These are phyloP conservation scores for Nilaparvata lugens DNA, from an alignment of 1,140 invertebrate genomes.

Conservation along the genomic window DNA sequence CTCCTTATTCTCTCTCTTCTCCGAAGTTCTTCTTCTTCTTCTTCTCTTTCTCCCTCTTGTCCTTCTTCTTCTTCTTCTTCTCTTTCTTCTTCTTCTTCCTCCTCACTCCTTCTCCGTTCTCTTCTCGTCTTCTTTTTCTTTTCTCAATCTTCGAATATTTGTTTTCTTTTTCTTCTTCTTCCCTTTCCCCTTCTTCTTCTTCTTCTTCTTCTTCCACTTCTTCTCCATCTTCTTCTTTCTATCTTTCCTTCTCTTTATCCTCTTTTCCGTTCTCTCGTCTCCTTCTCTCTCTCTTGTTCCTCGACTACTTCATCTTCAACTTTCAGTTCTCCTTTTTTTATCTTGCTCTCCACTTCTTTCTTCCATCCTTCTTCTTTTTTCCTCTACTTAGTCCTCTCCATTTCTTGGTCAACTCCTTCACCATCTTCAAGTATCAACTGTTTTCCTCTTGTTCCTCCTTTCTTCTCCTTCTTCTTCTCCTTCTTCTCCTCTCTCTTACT, in stretches of 20 bases:
- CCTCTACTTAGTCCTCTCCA: too few relatives aligned
- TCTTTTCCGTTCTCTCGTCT: not conserved
- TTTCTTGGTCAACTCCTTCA: too few relatives aligned
- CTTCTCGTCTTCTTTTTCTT: too few relatives aligned
- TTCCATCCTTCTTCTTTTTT: not conserved
- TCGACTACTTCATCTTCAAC: too few relatives aligned
- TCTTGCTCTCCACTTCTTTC: not conserved
- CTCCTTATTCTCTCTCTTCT: too few relatives aligned
- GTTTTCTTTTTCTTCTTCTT: too few relatives aligned
- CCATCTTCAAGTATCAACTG: not conserved
- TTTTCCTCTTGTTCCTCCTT: not conserved
- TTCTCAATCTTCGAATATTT: too few relatives aligned
- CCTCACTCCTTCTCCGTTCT: too few relatives aligned
- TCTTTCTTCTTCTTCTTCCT: too few relatives aligned
- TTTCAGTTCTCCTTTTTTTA: not conserved
- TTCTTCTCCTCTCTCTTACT: not conserved
- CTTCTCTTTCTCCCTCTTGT: too few relatives aligned
- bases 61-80: too few relatives aligned
- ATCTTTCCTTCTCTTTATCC: not conserved
- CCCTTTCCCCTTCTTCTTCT: not conserved
- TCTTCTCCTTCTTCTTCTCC: not conserved
- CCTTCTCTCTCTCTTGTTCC: not conserved
- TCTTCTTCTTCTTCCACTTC: not conserved
- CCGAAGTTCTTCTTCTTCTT: too few relatives aligned
- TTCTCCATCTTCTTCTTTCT: not conserved